Evolutionary conservation across 2,797 vertebrate genomes (phyloP).

Genomic region (Bradypodion ventrale): DNA sequence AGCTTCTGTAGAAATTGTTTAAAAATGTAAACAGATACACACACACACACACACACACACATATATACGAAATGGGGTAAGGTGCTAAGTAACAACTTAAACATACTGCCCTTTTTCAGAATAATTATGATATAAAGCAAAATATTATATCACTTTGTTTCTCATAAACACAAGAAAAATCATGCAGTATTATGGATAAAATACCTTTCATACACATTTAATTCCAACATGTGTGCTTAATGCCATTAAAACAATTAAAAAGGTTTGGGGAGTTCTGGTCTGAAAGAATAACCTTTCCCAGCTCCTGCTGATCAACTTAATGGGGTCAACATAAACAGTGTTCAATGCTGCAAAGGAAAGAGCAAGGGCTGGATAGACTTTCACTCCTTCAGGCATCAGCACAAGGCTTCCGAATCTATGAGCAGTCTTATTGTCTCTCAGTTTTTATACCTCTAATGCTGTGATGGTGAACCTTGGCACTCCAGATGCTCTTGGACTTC

Average conservation of each 20-base stretch:
- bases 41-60: not conserved
- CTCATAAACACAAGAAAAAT: not conserved
- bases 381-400: too few relatives aligned
- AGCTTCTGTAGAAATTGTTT: constrained; percentile 77
- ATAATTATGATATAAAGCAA: not conserved
- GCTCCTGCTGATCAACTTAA: not conserved
- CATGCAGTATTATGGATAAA: not conserved
- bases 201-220: not conserved
- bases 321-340: not conserved
- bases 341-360: not conserved
- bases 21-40: not conserved
- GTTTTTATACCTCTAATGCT: too few relatives aligned
- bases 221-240: too few relatives aligned
- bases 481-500: too few relatives aligned
- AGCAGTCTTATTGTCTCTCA: too few relatives aligned
- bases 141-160: not conserved
- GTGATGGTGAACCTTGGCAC: too few relatives aligned
- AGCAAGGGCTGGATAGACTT: not conserved
- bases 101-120: not conserved
- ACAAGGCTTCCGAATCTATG: too few relatives aligned
- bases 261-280: not conserved
- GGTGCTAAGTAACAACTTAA: not conserved
- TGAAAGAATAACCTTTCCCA: too few relatives aligned
- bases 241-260: too few relatives aligned
- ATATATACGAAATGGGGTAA: not conserved